Base-by-base conservation (phyloP, 2,888 invertebrate genomes). In the Dermolepida albohirtum region DNA sequence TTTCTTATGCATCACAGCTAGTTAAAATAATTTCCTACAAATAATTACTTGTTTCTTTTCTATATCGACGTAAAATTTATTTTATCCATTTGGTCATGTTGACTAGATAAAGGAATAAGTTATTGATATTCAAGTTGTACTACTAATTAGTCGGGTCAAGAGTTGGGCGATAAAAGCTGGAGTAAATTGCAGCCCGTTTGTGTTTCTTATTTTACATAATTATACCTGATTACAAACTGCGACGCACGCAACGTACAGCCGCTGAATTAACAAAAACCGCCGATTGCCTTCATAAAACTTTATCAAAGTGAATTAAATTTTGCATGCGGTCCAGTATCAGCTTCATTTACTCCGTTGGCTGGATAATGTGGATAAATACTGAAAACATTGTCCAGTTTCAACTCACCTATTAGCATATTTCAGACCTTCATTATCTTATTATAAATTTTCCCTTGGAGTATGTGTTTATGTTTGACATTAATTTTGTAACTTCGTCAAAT, bases 351-450 rank as follows among this genome's bases (percentile, higher is more conserved):
- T 29, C 47, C 47, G n/a, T 43, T 47, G 22, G 43, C 17, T 27
- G 49, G 17, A 49, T 49, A 43, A 43, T 57, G 41, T 43, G 59
- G 59, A 62, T 62, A 62, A 62, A 49, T 62, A 47, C 47, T 62
- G 59, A 22, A 47, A 62, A 62, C 59, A 16, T 34, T 62, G 59
- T 34, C 59, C 59, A 62, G 47, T 47, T 16, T 11, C 59, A 34
- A 14, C 47, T 62, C 47, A 14, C 16, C 59, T 34, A 62, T 62
- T 62, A 62, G 47, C 59, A 62, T 62, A 62, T 62, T 62, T 62
- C 47, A 62, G 59, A 62, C 59, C 59, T 62, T 47, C 59, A 62
- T 62, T 62, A 62, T 47, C 47, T 59, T 59, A 59, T 59, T 59
- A 59, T 47, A 59, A 47, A 59, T 59, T 59, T 62, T 44, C 59